phyloP scores from a whole-genome alignment of 2,113 vertebrate genomes.

The Castor canadensis region DNA sequence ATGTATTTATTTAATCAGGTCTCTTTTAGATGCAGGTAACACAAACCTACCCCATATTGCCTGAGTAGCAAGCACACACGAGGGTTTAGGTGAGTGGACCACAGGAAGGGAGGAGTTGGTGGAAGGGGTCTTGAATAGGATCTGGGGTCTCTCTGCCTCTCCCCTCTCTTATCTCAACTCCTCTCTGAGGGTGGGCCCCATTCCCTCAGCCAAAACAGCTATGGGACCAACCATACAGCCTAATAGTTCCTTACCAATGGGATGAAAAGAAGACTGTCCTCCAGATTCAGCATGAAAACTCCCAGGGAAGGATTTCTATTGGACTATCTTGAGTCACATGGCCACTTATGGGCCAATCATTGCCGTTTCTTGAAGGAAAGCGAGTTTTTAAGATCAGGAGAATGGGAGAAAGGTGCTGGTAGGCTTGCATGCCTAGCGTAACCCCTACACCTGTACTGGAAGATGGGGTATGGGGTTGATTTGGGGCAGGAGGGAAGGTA shows the following conservation, averaged over 20 bases:
- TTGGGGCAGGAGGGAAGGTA: too few species aligned
- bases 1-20: neutral
- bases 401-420: too few species aligned
- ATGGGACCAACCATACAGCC: too few species aligned
- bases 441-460: neutral
- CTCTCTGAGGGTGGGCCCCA: neutral
- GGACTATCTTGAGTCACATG: neutral
- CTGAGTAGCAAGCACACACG: neutral
- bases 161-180: neutral
- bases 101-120: neutral
- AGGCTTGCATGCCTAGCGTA: neutral
- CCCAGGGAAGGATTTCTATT: neutral
- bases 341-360: neutral
- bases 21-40: too few species aligned
- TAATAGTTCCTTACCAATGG: neutral
- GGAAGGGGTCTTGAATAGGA: neutral
- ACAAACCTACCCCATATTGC: neutral
- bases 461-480: fast-evolving
- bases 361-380: neutral
- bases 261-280: neutral
- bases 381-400: neutral
- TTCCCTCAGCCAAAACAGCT: neutral
- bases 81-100: neutral
- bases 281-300: neutral
- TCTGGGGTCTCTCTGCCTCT: neutral